These are phyloP conservation scores for Mizuhopecten yessoensis DNA, from an alignment of 1,140 invertebrate species.

Conservation along the genomic window DNA sequence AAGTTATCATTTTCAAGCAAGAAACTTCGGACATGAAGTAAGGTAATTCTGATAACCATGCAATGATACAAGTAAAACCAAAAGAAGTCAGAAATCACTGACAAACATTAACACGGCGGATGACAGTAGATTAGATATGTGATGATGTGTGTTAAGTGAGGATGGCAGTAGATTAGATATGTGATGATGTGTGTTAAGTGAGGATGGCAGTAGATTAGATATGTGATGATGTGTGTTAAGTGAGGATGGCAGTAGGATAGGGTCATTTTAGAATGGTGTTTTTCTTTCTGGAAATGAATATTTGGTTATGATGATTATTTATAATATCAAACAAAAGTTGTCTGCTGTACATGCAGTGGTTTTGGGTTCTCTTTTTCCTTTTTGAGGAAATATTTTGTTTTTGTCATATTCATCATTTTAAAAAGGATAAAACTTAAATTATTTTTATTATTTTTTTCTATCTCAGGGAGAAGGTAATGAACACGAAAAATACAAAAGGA, in stretches of 20 bases:
- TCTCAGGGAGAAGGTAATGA: neutral
- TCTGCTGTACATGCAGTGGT: neutral
- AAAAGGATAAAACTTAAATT: too few relatives aligned
- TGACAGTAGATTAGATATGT: neutral
- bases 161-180: too few relatives aligned
- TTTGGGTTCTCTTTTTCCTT: neutral
- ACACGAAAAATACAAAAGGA: neutral
- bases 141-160: slow-evolving; percentile 1
- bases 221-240: too few relatives aligned
- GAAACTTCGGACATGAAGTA: too few relatives aligned
- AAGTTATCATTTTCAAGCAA: neutral
- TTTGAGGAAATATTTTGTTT: neutral
- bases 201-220: too few relatives aligned
- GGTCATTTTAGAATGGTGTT: too few relatives aligned
- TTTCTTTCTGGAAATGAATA: neutral
- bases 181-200: too few relatives aligned
- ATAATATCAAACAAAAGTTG: neutral
- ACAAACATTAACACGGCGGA: neutral
- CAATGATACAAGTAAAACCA: neutral
- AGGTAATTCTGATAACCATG: neutral
- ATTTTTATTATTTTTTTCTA: neutral
- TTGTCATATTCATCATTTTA: too few relatives aligned
- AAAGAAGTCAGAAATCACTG: neutral
- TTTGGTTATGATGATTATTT: too few relatives aligned
- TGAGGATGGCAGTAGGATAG: too few relatives aligned